Conservation (phyloP, 2,888 invertebrate genomes). For the Mechanitis messenoides region DNA sequence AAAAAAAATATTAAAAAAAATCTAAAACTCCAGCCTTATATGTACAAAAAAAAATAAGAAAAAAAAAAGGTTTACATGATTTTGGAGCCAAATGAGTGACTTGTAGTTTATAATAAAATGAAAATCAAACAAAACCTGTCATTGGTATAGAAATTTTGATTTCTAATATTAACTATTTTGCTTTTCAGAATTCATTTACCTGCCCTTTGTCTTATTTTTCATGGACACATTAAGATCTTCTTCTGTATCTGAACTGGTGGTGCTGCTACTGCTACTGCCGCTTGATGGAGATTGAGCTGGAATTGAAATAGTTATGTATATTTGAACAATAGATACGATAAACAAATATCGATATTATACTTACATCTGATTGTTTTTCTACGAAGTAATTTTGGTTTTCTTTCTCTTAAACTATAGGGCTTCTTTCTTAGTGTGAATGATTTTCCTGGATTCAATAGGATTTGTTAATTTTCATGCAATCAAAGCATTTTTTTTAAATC, state of each 20-base stretch:
- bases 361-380: conserved; percentile 71
- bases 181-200: conserved; percentile 40
- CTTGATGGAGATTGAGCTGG: conserved; percentile 68
- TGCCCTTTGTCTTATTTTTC: conserved; percentile 72
- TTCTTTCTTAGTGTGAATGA: conserved; percentile 71
- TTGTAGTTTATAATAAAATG: too few relatives aligned
- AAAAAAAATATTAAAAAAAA: too few relatives aligned
- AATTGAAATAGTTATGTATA: conserved; percentile 16
- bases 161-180: background rate
- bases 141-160: too few relatives aligned
- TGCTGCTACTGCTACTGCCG: conserved; percentile 56
- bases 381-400: conserved; percentile 70
- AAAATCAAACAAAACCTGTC: too few relatives aligned
- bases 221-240: conserved; percentile 74
- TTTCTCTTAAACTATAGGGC: conserved; percentile 67
- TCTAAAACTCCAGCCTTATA: too few relatives aligned
- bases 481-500: too few relatives aligned
- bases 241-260: conserved; percentile 63
- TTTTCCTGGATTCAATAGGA: conserved; percentile 52
- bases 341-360: conserved; percentile 26
- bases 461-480: too few relatives aligned
- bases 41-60: too few relatives aligned
- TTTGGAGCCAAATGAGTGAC: too few relatives aligned
- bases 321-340: background rate
- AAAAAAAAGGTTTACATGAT: too few relatives aligned